These are phyloP conservation scores for Sminthopsis crassicaudata DNA, from an alignment of 2,113 vertebrate species.

Conservation along the genomic window DNA sequence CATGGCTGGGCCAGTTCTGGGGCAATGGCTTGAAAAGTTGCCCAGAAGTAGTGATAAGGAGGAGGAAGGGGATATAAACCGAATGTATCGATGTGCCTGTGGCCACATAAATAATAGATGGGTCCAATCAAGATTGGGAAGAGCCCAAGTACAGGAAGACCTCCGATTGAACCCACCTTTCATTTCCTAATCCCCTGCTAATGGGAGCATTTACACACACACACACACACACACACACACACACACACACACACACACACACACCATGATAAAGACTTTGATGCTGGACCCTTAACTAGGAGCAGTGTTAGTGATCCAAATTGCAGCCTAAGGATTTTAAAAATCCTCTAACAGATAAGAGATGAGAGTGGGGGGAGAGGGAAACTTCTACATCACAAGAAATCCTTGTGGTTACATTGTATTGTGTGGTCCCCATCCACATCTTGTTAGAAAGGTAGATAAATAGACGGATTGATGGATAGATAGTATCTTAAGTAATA, in stretches of 20 bases:
- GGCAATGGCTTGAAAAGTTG: rapidly evolving
- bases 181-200: too few relatives aligned
- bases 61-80: not conserved
- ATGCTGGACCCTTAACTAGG: not conserved
- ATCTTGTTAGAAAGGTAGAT: not conserved
- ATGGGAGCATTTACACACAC: not conserved
- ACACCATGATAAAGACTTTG: not conserved
- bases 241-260: not conserved
- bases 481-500: not conserved
- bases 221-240: not conserved
- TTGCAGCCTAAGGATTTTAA: not conserved
- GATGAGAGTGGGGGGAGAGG: not conserved
- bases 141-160: not conserved
- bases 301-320: not conserved
- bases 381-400: not conserved
- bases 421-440: not conserved
- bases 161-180: not conserved
- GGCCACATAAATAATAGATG: not conserved
- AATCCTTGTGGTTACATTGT: not conserved
- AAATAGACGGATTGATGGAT: not conserved
- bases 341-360: not conserved
- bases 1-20: rapidly evolving
- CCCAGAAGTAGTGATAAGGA: not conserved
- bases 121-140: not conserved
- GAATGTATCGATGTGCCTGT: rapidly evolving